These are phyloP conservation scores for Enchytraeus crypticus DNA, from an alignment of 2,888 invertebrate species.

Conservation along the genomic window DNA sequence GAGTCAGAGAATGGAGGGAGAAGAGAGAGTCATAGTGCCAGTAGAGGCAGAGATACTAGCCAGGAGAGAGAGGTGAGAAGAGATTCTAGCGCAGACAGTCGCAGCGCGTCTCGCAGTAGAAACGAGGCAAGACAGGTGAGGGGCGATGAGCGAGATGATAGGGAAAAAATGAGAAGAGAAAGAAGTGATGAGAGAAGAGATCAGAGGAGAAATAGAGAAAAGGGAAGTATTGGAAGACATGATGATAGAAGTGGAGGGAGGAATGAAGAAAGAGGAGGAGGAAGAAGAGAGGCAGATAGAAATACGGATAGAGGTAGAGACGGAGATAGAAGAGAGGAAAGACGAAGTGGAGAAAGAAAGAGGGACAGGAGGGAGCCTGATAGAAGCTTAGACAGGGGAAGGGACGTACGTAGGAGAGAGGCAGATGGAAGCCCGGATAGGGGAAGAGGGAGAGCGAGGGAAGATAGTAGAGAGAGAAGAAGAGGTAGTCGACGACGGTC, in stretches of 20 bases:
- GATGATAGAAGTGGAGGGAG: background rate
- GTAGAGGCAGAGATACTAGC: background rate
- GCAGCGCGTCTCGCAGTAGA: too few species aligned
- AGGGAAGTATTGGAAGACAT: background rate
- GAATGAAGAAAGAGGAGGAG: background rate
- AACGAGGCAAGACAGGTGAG: too few species aligned
- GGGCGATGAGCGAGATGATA: slow-evolving; percentile 15
- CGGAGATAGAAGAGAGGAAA: background rate
- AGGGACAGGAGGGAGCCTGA: background rate
- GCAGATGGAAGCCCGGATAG: background rate
- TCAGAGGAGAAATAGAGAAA: background rate
- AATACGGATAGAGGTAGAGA: background rate
- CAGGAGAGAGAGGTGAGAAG: background rate
- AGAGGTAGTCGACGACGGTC: background rate
- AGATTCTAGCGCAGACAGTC: too few species aligned
- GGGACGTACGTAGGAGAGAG: background rate
- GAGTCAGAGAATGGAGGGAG: background rate
- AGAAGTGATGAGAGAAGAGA: too few species aligned
- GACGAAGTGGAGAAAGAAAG: background rate
- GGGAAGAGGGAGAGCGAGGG: background rate
- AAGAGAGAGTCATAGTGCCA: background rate
- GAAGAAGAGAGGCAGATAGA: background rate
- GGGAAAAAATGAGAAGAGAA: slow-evolving; percentile 4
- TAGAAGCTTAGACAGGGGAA: background rate
- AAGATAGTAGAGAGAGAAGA: background rate